Conservation (phyloP, 1,140 invertebrate species). For the Druon quercuslanigerum region DNA sequence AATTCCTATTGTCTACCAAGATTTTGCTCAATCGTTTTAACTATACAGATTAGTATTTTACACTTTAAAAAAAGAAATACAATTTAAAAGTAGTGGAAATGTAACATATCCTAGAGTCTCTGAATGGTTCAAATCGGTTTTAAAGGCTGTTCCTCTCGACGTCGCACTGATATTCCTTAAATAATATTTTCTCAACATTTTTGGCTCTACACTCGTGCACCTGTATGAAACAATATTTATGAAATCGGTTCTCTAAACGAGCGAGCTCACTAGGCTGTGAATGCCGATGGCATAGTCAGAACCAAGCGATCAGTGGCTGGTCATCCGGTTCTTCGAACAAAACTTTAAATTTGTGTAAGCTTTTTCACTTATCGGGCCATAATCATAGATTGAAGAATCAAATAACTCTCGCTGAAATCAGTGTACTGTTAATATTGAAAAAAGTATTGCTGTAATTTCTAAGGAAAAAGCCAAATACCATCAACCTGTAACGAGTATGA, state of each 20-base stretch:
- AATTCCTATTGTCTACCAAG: slow-evolving; percentile 15
- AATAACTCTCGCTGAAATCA: slow-evolving; percentile 62
- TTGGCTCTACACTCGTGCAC: slow-evolving; percentile 3
- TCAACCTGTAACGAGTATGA: slow-evolving; percentile 53
- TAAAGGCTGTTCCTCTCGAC: slow-evolving; percentile 18
- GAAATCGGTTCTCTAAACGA: slow-evolving; percentile 49
- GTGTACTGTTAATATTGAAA: slow-evolving; percentile 50
- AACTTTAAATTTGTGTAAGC: slow-evolving; percentile 38
- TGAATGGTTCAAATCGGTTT: neutral
- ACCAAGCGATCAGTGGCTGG: slow-evolving; percentile 42
- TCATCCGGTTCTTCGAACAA: slow-evolving; percentile 43
- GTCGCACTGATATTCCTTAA: slow-evolving; percentile 27
- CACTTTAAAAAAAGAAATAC: neutral
- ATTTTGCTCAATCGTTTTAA: slow-evolving; percentile 26
- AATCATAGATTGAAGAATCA: slow-evolving; percentile 47
- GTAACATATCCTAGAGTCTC: slow-evolving; percentile 3
- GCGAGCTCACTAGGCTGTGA: slow-evolving; percentile 54
- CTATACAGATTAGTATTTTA: slow-evolving; percentile 22
- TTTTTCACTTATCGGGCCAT: slow-evolving; percentile 24
- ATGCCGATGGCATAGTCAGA: slow-evolving; percentile 45
- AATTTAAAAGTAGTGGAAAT: neutral
- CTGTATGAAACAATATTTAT: slow-evolving; percentile 32
- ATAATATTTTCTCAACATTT: slow-evolving; percentile 10
- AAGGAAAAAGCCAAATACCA: slow-evolving; percentile 52
- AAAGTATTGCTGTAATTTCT: slow-evolving; percentile 50